These are phyloP conservation scores for Heliothis peltigera DNA, from an alignment of 2,888 invertebrate genomes.

Conservation along the genomic window DNA sequence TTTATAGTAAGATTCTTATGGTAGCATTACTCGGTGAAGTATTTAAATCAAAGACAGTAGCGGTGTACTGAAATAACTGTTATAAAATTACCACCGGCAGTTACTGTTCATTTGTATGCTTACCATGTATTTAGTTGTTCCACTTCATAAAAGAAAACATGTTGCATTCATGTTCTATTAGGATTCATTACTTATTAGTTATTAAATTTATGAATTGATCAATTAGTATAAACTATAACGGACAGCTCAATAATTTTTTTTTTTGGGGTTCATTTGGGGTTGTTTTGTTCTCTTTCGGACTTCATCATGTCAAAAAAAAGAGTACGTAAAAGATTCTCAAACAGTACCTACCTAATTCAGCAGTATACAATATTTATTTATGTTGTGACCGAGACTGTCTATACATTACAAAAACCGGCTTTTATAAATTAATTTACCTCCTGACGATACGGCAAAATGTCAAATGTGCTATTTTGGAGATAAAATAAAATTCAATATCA, in stretches of 20 bases:
- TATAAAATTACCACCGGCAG: neutral
- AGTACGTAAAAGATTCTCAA: neutral
- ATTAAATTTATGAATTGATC: too few species aligned
- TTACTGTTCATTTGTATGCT: conserved; percentile 9
- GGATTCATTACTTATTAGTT: conserved; percentile 21
- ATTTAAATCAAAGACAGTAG: neutral
- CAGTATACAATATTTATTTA: neutral
- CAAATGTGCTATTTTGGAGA: conserved; percentile 38
- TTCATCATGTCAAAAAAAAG: neutral
- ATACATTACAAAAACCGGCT: conserved; percentile 43
- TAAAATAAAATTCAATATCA: conserved; percentile 55
- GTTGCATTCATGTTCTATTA: conserved; percentile 11
- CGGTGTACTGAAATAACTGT: conserved; percentile 20
- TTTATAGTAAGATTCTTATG: neutral
- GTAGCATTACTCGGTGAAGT: neutral
- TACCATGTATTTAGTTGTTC: neutral
- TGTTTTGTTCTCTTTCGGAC: neutral
- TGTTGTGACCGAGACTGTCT: neutral
- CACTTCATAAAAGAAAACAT: neutral
- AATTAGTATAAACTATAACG: too few species aligned
- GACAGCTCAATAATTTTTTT: too few species aligned
- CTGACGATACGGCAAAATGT: conserved; percentile 44
- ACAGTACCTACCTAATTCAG: neutral
- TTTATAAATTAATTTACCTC: conserved; percentile 31
- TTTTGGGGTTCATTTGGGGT: neutral